Evolutionary conservation across 2,113 vertebrate genomes (phyloP).

Genomic region (Uropsilus gracilis): DNA sequence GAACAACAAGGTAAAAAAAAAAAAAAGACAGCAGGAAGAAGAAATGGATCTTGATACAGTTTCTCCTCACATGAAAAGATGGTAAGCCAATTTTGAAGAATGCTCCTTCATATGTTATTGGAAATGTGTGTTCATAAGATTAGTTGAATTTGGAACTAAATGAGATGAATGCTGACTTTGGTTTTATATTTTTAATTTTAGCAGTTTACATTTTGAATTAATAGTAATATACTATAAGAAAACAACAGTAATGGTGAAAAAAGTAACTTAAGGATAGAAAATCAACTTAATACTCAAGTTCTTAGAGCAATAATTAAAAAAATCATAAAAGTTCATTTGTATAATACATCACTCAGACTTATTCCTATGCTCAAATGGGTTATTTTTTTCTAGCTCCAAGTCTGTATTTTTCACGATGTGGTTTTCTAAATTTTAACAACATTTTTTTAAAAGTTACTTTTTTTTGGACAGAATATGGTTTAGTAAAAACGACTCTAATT

Average conservation of each 20-base stretch:
- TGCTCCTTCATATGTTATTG: not conserved
- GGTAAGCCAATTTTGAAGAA: not conserved
- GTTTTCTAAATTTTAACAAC: slow-evolving; percentile 38
- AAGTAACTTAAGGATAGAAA: slow-evolving; percentile 24
- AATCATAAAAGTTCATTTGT: slow-evolving; percentile 38
- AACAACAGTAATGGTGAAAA: not conserved
- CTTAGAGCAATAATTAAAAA: slow-evolving; percentile 36
- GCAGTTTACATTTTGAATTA: not conserved
- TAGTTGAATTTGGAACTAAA: not conserved
- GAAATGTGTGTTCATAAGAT: not conserved
- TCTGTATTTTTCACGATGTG: slow-evolving; percentile 25
- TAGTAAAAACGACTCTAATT: slow-evolving; percentile 41
- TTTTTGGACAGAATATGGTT: slow-evolving; percentile 40
- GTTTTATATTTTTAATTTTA: slow-evolving; percentile 9
- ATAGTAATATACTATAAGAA: not conserved
- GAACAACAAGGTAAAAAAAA: not conserved
- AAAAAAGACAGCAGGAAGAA: not conserved
- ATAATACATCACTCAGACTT: not conserved
- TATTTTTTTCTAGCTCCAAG: not conserved
- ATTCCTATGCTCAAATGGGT: slow-evolving; percentile 25
- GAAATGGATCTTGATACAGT: not conserved
- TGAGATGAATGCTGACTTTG: slow-evolving; percentile 10
- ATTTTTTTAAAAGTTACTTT: slow-evolving; percentile 15
- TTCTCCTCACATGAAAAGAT: not conserved
- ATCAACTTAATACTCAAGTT: slow-evolving; percentile 27